Percentiles rank a stretch among this genome's conserved stretches.
Evolutionary conservation across 30 jellyfish, hydroid and myxozoan species (phyloP).

Genomic region (Catostylus mosaicus): DNA sequence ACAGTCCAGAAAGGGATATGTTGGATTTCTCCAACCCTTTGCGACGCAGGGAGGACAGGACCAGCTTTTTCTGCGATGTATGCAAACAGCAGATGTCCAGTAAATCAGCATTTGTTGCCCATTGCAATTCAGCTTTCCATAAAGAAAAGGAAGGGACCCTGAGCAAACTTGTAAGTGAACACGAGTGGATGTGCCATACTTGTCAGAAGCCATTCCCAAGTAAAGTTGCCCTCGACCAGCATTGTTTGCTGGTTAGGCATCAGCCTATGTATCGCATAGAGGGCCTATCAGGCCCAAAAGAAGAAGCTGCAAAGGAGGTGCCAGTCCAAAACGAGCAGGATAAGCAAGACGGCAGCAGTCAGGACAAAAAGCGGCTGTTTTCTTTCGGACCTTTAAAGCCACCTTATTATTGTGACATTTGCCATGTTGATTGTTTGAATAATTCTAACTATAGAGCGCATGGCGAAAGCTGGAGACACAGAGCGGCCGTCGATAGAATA

Average conservation of each 20-base stretch:
- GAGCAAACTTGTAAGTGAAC: conserved; percentile 24
- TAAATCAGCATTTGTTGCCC: conserved; percentile 47
- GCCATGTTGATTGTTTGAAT: conserved; percentile 83
- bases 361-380: conserved; percentile 28
- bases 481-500: conserved; percentile 82
- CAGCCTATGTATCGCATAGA: conserved; percentile 83
- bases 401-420: conserved; percentile 71
- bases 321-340: background rate
- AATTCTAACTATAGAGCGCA: conserved; percentile 66
- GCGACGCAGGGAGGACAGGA: conserved; percentile 45
- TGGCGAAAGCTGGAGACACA: conserved; percentile 90
- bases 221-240: conserved; percentile 80
- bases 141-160: conserved; percentile 69
- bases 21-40: conserved; percentile 10
- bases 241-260: conserved; percentile 79
- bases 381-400: conserved; percentile 66
- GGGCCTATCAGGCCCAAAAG: conserved; percentile 50
- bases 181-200: conserved; percentile 74
- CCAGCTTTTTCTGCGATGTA: conserved; percentile 72
- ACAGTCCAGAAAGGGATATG: conserved; percentile 26
- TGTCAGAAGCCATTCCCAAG: conserved; percentile 72
- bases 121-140: conserved; percentile 85
- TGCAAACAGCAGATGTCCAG: conserved; percentile 87
- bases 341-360: conserved; percentile 7
- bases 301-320: conserved; percentile 11